Conservation (phyloP, 2,113 vertebrate genomes). For the Taxidea taxus region DNA sequence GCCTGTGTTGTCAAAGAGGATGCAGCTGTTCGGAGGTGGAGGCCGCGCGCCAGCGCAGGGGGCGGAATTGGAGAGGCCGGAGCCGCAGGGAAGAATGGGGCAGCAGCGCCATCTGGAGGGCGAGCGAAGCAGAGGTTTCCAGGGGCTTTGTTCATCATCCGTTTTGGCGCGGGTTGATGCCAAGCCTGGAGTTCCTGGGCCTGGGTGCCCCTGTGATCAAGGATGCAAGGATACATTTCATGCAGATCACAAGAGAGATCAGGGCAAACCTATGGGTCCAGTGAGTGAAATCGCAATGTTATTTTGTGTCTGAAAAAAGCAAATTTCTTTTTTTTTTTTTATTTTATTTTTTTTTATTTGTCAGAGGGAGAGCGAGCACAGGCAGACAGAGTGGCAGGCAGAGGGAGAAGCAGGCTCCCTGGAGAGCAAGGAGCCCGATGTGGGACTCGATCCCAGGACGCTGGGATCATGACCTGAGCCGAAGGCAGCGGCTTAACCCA, state of each 20-base stretch:
- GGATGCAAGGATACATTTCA: neutral
- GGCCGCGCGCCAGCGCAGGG: neutral
- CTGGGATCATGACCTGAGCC: too few relatives aligned
- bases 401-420: too few relatives aligned
- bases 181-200: neutral
- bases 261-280: neutral
- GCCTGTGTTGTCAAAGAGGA: slow-evolving; percentile 7
- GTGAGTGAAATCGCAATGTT: neutral
- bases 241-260: neutral
- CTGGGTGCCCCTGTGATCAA: accelerated
- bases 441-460: too few relatives aligned
- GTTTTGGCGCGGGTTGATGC: too few relatives aligned
- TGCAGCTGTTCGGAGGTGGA: neutral
- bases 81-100: neutral
- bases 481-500: too few relatives aligned
- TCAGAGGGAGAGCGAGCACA: too few relatives aligned
- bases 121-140: neutral
- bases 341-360: too few relatives aligned
- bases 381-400: too few relatives aligned
- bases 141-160: neutral
- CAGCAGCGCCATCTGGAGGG: slow-evolving; percentile 74
- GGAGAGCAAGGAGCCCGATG: too few relatives aligned
- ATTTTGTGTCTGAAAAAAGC: neutral
- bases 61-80: accelerated
- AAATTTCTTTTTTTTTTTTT: too few relatives aligned